These are phyloP conservation scores for Pachyuromys duprasi DNA, from an alignment of 2,797 vertebrate genomes.

Conservation along the genomic window DNA sequence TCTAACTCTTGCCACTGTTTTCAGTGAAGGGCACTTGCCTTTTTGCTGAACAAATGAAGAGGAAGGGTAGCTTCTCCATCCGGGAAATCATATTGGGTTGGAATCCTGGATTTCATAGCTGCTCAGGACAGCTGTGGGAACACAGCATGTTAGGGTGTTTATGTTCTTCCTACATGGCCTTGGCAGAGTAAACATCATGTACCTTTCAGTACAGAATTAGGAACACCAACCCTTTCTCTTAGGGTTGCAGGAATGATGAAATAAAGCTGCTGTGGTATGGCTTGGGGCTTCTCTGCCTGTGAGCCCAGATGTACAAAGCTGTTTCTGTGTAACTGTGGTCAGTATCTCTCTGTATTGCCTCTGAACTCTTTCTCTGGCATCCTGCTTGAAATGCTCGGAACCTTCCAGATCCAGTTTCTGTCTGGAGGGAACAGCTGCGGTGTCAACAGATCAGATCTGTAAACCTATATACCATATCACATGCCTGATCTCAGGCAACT, in stretches of 20 bases:
- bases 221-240: background rate
- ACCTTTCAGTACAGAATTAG: background rate
- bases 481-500: background rate
- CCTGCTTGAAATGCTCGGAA: background rate
- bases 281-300: background rate
- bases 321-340: background rate
- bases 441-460: background rate
- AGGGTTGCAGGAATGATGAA: background rate
- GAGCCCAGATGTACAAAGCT: background rate
- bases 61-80: background rate
- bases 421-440: background rate
- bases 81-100: background rate
- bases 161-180: background rate
- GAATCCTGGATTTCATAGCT: background rate
- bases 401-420: slow-evolving; percentile 16
- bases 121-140: background rate
- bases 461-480: background rate
- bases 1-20: background rate
- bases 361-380: background rate
- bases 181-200: background rate
- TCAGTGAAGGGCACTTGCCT: background rate
- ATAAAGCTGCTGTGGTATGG: background rate
- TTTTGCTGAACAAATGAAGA: background rate
- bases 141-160: background rate
- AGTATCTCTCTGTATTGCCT: background rate